phyloP scores from a whole-genome alignment of 2,113 vertebrate species.

The Indri indri region DNA sequence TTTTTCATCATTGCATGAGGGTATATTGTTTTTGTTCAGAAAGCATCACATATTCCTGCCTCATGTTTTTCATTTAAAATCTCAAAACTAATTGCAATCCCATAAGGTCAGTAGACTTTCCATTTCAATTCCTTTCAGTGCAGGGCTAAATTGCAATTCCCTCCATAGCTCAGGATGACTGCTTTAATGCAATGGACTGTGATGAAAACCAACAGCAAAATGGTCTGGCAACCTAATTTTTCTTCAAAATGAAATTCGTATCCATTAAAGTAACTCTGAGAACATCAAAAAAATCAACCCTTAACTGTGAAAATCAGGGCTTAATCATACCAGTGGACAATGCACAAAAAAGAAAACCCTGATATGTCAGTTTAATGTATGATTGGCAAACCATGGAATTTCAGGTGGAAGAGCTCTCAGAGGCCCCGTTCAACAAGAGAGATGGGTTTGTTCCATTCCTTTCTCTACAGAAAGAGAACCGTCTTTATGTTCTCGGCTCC shows the following conservation, averaged over 20 bases:
- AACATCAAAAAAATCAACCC: slow-evolving; percentile 20
- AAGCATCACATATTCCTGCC: neutral
- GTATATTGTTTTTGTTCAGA: neutral
- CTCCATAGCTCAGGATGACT: neutral
- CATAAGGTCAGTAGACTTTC: slow-evolving; percentile 42
- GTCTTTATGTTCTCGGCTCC: neutral
- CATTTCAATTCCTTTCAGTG: neutral
- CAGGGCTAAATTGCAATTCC: neutral
- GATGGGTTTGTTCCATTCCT: neutral
- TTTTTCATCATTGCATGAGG: neutral
- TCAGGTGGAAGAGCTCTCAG: neutral
- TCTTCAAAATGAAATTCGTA: slow-evolving; percentile 50
- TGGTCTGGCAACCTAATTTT: slow-evolving; percentile 21
- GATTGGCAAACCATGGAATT: neutral
- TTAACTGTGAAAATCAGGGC: neutral
- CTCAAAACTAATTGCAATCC: slow-evolving; percentile 39
- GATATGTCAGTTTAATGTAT: neutral
- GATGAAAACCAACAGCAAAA: neutral
- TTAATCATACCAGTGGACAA: neutral
- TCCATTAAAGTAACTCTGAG: slow-evolving; percentile 9
- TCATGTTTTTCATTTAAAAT: slow-evolving; percentile 29
- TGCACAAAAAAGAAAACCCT: neutral
- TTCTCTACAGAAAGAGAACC: neutral
- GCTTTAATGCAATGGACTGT: neutral
- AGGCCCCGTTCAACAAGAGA: neutral